Evolutionary conservation across 2,113 vertebrate genomes (phyloP).

Genomic region (Brachirus orientalis): DNA sequence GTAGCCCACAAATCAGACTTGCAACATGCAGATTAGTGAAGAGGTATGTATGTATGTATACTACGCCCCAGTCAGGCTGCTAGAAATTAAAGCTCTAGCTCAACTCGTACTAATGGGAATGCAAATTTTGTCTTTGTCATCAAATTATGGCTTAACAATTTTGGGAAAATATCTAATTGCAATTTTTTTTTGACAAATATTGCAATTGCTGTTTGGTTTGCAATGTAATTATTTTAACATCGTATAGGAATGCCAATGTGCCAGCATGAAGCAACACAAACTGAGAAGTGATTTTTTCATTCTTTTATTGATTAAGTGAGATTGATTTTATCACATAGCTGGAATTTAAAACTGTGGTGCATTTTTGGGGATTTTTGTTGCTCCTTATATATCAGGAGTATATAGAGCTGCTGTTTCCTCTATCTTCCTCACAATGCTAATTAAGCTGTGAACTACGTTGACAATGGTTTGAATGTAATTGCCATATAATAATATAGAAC

Average conservation of each 20-base stretch:
- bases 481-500: no score
- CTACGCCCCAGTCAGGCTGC: conserved; percentile 11
- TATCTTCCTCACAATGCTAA: no score
- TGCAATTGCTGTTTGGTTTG: no score
- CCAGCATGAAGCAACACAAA: conserved; percentile 21
- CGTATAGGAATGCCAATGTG: conserved; percentile 24
- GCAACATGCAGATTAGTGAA: conserved; percentile 34
- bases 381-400: no score
- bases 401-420: no score
- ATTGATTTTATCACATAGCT: no score
- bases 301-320: not conserved
- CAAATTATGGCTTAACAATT: not conserved
- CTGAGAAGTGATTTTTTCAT: conserved; percentile 20
- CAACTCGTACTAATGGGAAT: conserved; percentile 27
- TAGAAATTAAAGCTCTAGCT: conserved; percentile 8
- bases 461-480: no score
- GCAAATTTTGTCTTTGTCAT: conserved; percentile 32
- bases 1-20: conserved; percentile 42
- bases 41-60: conserved; percentile 18
- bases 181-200: no score
- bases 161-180: no score
- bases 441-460: no score
- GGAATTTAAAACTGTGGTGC: no score
- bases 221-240: not conserved
- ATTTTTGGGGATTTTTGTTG: no score